phyloP scores from a whole-genome alignment of 2,113 vertebrate species.

The Cryptotis parvus region DNA sequence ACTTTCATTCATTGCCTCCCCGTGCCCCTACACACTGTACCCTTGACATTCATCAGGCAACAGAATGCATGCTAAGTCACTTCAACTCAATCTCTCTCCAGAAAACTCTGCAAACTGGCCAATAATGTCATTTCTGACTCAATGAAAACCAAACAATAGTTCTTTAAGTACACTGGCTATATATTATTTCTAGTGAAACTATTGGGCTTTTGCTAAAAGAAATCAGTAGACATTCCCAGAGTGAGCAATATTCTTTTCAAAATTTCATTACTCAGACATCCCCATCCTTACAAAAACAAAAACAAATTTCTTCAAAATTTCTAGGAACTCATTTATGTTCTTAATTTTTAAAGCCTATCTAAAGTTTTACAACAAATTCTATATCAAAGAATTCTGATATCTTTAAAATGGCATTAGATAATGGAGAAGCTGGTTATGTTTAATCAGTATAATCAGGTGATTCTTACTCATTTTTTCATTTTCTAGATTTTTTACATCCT shows the following conservation, averaged over 20 bases:
- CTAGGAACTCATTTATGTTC: not conserved
- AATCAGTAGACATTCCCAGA: not conserved
- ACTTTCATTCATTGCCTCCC: conserved; percentile 1
- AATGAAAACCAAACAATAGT: not conserved
- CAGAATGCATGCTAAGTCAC: conserved; percentile 19
- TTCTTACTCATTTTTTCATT: not conserved
- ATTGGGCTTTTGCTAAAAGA: not conserved
- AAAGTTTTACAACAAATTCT: no score
- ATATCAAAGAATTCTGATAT: not conserved
- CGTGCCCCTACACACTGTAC: not conserved
- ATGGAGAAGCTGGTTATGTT: not conserved
- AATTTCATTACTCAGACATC: not conserved
- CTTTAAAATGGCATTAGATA: not conserved
- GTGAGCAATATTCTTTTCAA: not conserved
- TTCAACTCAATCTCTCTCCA: not conserved
- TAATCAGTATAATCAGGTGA: not conserved
- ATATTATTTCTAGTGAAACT: not conserved
- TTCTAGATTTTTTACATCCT: not conserved
- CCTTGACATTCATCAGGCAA: conserved; percentile 34
- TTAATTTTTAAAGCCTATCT: not conserved
- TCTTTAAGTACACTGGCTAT: not conserved
- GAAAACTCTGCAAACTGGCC: not conserved
- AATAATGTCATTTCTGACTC: not conserved
- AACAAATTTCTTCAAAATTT: not conserved
- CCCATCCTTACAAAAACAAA: not conserved